A percentile compares a stretch with the other conserved stretches of the same genome.
These are phyloP conservation scores for Pempheris klunzingeri DNA, from an alignment of 2,797 vertebrate genomes.

Conservation along the genomic window DNA sequence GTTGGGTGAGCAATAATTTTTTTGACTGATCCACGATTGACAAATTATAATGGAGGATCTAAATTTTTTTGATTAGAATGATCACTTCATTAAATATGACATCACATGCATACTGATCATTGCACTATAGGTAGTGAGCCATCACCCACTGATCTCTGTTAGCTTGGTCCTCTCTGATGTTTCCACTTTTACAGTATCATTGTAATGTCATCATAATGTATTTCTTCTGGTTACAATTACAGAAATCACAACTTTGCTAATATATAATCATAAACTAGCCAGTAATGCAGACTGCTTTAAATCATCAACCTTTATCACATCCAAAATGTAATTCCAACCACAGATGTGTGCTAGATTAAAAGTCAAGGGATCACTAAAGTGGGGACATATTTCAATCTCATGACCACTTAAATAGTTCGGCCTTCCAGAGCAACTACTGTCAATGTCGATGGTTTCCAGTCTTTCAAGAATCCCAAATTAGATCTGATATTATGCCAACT, in stretches of 20 bases:
- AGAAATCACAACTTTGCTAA: not conserved
- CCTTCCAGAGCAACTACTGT: conserved; percentile 1
- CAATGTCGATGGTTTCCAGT: not conserved
- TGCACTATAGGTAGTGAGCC: not conserved
- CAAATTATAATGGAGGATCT: not conserved
- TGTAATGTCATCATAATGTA: too few species aligned
- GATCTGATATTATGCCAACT: not conserved
- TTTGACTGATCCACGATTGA: not conserved
- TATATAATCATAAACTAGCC: not conserved
- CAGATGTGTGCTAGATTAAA: not conserved
- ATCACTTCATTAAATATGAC: not conserved
- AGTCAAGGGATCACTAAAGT: too few species aligned
- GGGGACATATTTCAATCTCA: too few species aligned
- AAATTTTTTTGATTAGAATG: not conserved
- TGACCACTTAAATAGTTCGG: too few species aligned
- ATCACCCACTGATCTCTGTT: not conserved
- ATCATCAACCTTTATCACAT: too few species aligned
- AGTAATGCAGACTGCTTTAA: not conserved
- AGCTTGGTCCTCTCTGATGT: not conserved
- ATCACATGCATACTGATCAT: not conserved
- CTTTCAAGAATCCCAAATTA: conserved; percentile 1
- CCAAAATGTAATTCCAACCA: too few species aligned
- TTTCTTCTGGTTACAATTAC: not conserved
- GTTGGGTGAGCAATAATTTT: not conserved
- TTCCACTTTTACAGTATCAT: not conserved